Evolutionary conservation across 2,888 invertebrate genomes (phyloP).

Genomic region (Hirtodrosophila trivittata): DNA sequence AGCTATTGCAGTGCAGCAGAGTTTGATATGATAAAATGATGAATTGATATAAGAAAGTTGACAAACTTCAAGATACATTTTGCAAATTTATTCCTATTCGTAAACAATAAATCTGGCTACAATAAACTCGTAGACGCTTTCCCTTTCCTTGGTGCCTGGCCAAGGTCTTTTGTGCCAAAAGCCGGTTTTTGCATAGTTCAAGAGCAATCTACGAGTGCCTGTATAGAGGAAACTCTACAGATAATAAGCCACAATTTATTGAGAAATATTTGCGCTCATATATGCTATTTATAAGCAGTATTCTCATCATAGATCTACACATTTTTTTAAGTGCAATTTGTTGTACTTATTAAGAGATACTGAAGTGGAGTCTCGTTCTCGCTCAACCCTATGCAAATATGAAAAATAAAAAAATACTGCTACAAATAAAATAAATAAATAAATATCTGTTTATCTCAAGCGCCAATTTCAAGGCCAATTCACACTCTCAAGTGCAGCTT

Average conservation of each 20-base stretch:
- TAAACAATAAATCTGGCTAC: slow-evolving; percentile 10
- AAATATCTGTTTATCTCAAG: slow-evolving; percentile 25
- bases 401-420: slow-evolving; percentile 15
- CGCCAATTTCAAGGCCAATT: slow-evolving; percentile 53
- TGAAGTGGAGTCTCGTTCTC: slow-evolving; percentile 37
- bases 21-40: slow-evolving; percentile 10
- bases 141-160: slow-evolving; percentile 36
- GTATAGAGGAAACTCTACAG: slow-evolving; percentile 3
- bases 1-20: background rate
- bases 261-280: too few relatives aligned
- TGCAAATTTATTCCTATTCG: slow-evolving; percentile 13
- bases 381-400: slow-evolving; percentile 64
- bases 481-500: slow-evolving; percentile 43
- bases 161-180: slow-evolving; percentile 25
- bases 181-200: slow-evolving; percentile 23
- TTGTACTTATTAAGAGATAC: slow-evolving; percentile 14
- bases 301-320: background rate
- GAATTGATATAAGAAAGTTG: slow-evolving; percentile 54
- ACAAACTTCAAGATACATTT: slow-evolving; percentile 19
- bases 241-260: slow-evolving; percentile 3
- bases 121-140: slow-evolving; percentile 26
- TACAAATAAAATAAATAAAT: slow-evolving; percentile 9
- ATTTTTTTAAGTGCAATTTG: slow-evolving; percentile 40
- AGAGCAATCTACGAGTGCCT: slow-evolving; percentile 3
- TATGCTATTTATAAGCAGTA: slow-evolving; percentile 19